Percentiles rank a stretch among this genome's conserved stretches.
These are phyloP conservation scores for Gephyroberyx darwinii DNA, from an alignment of 2,797 vertebrate genomes.

Conservation along the genomic window DNA sequence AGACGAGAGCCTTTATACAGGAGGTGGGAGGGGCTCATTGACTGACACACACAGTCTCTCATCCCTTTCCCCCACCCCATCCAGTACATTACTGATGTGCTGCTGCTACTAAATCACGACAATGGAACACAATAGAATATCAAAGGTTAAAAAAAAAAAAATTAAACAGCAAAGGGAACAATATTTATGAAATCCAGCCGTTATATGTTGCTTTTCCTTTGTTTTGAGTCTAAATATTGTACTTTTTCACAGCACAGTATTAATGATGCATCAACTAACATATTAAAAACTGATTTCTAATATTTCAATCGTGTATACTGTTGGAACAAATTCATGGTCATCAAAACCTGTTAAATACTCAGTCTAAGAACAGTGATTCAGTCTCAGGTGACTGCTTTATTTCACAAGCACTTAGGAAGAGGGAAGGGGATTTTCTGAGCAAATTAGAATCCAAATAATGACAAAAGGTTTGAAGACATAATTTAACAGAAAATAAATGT, in stretches of 20 bases:
- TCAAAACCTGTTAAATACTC: neutral
- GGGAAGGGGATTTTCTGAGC: neutral
- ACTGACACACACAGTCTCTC: conserved; percentile 67
- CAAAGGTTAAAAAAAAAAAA: conserved; percentile 14
- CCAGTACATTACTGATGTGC: conserved; percentile 41
- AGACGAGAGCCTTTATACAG: conserved; percentile 80
- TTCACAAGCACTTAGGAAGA: neutral
- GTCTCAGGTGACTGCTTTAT: conserved; percentile 11
- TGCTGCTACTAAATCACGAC: conserved; percentile 23
- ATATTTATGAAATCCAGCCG: neutral
- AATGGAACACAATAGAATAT: conserved; percentile 33
- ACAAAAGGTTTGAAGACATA: conserved; percentile 39
- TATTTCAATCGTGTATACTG: neutral
- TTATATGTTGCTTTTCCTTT: conserved; percentile 13
- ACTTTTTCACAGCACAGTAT: neutral
- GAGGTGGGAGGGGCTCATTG: conserved; percentile 79
- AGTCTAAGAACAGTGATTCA: conserved; percentile 16
- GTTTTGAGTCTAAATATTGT: conserved; percentile 5
- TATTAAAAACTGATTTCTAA: neutral
- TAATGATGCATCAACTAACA: neutral
- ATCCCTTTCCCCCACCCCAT: conserved; percentile 66
- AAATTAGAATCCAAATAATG: conserved; percentile 17
- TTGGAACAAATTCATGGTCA: neutral
- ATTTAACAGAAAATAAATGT: conserved; percentile 31
- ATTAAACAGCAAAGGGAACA: neutral